Percentiles rank a stretch among this genome's conserved stretches.
These are phyloP conservation scores for Drosophila bocqueti DNA, from an alignment of 1,140 invertebrate species.

Conservation along the genomic window DNA sequence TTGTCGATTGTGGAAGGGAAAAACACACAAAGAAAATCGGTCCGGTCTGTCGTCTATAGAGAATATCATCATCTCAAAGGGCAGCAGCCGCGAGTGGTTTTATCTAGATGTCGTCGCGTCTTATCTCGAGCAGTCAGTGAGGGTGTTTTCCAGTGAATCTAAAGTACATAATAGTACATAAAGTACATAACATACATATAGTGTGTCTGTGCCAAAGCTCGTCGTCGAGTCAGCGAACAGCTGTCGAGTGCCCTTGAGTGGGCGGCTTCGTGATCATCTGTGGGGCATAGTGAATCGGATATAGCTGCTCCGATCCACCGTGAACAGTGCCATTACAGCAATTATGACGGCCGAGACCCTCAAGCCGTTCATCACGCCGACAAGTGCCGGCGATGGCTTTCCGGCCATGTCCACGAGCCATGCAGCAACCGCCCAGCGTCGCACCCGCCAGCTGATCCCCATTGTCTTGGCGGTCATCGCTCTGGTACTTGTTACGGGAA, in stretches of 20 bases:
- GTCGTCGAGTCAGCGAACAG: slow-evolving; percentile 16
- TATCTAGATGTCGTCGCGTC: slow-evolving; percentile 35
- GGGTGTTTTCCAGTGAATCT: slow-evolving; percentile 4
- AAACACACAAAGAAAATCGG: slow-evolving; percentile 36
- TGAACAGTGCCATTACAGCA: slow-evolving; percentile 16
- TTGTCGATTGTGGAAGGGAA: slow-evolving; percentile 47
- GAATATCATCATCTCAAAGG: slow-evolving; percentile 29
- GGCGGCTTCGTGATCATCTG: slow-evolving; percentile 28
- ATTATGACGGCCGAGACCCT: slow-evolving; percentile 84
- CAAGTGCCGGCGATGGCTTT: slow-evolving; percentile 66
- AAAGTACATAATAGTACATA: slow-evolving; percentile 6
- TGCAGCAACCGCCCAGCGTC: slow-evolving; percentile 52
- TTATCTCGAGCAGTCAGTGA: slow-evolving; percentile 29
- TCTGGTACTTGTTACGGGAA: slow-evolving; percentile 47
- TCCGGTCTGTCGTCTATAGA: slow-evolving; percentile 8
- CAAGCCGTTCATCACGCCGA: slow-evolving; percentile 80
- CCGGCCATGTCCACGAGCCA: slow-evolving; percentile 60
- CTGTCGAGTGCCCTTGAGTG: slow-evolving; percentile 48
- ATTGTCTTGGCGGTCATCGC: slow-evolving; percentile 55
- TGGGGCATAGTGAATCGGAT: slow-evolving; percentile 14
- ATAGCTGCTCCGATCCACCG: not conserved
- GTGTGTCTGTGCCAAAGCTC: slow-evolving; percentile 30
- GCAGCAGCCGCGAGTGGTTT: slow-evolving; percentile 22
- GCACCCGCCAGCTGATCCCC: slow-evolving; percentile 52
- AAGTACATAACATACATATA: not conserved